phyloP scores from a whole-genome alignment of 2,797 vertebrate species.

The Neosilurus hyrtlii region DNA sequence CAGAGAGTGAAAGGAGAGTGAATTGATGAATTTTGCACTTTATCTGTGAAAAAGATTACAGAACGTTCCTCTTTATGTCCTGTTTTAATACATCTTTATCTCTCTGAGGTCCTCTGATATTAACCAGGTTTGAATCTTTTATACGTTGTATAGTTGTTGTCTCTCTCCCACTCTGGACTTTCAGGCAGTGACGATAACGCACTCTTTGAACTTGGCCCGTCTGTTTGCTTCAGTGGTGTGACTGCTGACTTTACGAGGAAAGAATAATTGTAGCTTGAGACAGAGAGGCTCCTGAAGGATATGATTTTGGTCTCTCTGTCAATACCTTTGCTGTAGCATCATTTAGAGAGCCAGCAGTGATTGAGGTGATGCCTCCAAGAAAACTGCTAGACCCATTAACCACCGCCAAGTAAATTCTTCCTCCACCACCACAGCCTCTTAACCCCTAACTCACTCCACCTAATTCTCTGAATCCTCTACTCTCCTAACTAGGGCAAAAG shows the following conservation, averaged over 20 bases:
- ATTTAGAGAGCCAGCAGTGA: conserved; percentile 51
- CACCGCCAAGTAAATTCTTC: conserved; percentile 67
- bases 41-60: conserved; percentile 52
- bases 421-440: conserved; percentile 65
- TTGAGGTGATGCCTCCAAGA: conserved; percentile 59
- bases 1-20: conserved; percentile 42
- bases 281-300: conserved; percentile 64
- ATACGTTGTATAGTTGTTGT: conserved; percentile 59
- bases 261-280: conserved; percentile 59
- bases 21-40: conserved; percentile 28
- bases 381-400: conserved; percentile 75
- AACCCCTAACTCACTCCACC: conserved; percentile 68
- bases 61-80: conserved; percentile 42
- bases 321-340: conserved; percentile 65
- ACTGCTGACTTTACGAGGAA: conserved; percentile 53
- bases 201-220: conserved; percentile 56
- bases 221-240: conserved; percentile 40
- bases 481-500: conserved; percentile 64
- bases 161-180: conserved; percentile 44
- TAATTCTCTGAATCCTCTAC: conserved; percentile 69
- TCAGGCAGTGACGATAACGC: conserved; percentile 51
- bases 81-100: neutral
- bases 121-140: conserved; percentile 50
- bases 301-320: conserved; percentile 63
- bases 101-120: conserved; percentile 51